A percentile compares a stretch with the other conserved stretches of the same genome.
Evolutionary conservation across 2,797 vertebrate species (phyloP).

Genomic region (Sebastes variabilis): DNA sequence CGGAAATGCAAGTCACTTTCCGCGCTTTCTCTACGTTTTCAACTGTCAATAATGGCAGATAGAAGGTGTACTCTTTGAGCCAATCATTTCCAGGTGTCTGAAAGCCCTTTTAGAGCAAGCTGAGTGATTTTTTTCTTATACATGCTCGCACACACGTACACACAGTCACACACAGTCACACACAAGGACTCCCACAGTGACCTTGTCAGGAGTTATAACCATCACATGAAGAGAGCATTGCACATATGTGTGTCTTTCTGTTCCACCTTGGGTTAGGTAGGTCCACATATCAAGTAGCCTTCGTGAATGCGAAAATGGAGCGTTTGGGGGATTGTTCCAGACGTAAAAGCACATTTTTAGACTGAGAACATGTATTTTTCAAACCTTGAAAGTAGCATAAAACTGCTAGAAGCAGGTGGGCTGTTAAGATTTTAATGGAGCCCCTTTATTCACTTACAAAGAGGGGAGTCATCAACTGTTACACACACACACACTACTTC

Average conservation of each 20-base stretch:
- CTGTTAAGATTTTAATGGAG: constrained; percentile 23
- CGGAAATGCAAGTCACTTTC: constrained; percentile 42
- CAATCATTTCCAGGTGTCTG: constrained; percentile 72
- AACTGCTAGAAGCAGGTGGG: constrained; percentile 11
- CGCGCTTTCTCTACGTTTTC: constrained; percentile 30
- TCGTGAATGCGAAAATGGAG: constrained; percentile 25
- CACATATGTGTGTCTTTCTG: constrained; percentile 38
- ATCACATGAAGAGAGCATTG: constrained; percentile 42
- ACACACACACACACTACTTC: background rate
- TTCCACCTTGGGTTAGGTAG: constrained; percentile 13
- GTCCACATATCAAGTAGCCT: constrained; percentile 28
- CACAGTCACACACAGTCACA: background rate
- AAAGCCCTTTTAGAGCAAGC: constrained; percentile 50
- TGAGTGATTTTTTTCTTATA: constrained; percentile 9
- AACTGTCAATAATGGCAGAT: constrained; percentile 48
- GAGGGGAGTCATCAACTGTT: background rate
- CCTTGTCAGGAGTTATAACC: constrained; percentile 70
- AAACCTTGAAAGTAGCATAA: constrained; percentile 22
- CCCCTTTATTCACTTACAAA: constrained; percentile 31
- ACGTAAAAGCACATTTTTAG: background rate
- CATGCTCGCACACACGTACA: constrained; percentile 14
- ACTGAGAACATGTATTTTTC: background rate
- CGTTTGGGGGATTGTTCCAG: background rate
- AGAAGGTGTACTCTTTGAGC: constrained; percentile 59
- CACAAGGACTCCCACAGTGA: constrained; percentile 39